A percentile compares a stretch with the other conserved stretches of the same genome.
Evolutionary conservation across 2,113 vertebrate genomes (phyloP).

Genomic region (Raphicerus campestris): DNA sequence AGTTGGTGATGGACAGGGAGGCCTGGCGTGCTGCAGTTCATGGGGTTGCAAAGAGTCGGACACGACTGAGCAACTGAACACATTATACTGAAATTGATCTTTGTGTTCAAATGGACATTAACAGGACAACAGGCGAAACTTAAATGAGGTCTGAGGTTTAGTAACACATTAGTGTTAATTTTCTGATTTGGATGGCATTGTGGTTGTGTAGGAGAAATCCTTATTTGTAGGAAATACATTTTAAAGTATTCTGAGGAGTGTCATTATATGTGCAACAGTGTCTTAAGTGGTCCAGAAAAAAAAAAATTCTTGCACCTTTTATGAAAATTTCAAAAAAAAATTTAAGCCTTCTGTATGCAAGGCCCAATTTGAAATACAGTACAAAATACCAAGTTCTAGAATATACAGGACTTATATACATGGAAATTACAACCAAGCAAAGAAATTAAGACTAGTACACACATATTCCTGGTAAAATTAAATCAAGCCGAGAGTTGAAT

Average conservation of each 20-base stretch:
- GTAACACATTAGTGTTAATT: not conserved
- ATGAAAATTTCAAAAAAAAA: not conserved
- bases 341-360: not conserved
- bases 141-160: not conserved
- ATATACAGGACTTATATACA: not conserved
- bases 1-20: too few species aligned
- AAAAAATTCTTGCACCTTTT: not conserved
- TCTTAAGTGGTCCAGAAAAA: not conserved
- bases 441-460: not conserved
- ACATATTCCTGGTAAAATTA: not conserved
- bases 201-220: not conserved
- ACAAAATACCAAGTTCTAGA: not conserved
- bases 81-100: not conserved
- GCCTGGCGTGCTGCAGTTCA: too few species aligned
- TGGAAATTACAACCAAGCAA: not conserved
- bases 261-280: not conserved
- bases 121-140: not conserved
- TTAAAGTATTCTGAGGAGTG: not conserved
- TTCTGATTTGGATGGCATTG: not conserved
- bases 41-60: rapidly evolving
- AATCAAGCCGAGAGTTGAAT: not conserved
- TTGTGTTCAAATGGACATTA: not conserved
- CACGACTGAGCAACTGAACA: too few species aligned
- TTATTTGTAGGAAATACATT: not conserved
- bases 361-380: not conserved